These are phyloP conservation scores for Aleiodes sp. DNA, from an alignment of 1,140 invertebrate genomes.

Conservation along the genomic window DNA sequence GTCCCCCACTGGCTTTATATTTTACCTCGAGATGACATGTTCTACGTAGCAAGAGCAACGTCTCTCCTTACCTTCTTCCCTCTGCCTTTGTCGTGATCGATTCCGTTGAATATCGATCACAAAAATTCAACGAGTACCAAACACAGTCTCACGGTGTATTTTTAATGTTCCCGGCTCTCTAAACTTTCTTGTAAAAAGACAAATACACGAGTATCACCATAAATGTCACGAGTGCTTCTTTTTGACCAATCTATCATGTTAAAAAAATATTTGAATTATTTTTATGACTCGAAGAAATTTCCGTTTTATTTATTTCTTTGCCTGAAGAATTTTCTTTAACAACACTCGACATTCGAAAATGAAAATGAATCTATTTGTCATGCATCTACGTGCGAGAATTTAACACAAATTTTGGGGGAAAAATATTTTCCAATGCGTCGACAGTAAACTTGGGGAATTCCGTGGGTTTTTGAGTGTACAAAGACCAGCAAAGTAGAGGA, in stretches of 20 bases:
- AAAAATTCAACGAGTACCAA: not conserved
- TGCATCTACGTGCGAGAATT: too few relatives aligned
- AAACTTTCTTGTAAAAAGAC: conserved; percentile 16
- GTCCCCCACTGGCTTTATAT: not conserved
- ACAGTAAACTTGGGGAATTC: too few relatives aligned
- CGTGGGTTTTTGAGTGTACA: too few relatives aligned
- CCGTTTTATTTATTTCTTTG: too few relatives aligned
- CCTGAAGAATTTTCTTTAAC: too few relatives aligned
- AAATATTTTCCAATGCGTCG: too few relatives aligned
- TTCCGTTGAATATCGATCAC: conserved; percentile 18
- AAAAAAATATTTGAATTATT: not conserved
- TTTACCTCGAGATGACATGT: not conserved
- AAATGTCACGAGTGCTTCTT: not conserved
- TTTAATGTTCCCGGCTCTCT: not conserved
- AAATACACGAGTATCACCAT: not conserved
- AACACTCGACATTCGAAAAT: too few relatives aligned
- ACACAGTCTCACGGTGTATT: not conserved
- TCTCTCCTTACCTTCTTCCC: too few relatives aligned
- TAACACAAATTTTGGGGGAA: too few relatives aligned
- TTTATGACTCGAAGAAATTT: not conserved
- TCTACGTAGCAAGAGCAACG: not conserved
- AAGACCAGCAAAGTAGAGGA: too few relatives aligned
- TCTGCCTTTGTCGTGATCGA: conserved; percentile 25
- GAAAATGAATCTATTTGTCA: too few relatives aligned
- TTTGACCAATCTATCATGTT: conserved; percentile 14